Evolutionary conservation across 2,113 vertebrate species (phyloP).

Genomic region (Blennius ocellaris): DNA sequence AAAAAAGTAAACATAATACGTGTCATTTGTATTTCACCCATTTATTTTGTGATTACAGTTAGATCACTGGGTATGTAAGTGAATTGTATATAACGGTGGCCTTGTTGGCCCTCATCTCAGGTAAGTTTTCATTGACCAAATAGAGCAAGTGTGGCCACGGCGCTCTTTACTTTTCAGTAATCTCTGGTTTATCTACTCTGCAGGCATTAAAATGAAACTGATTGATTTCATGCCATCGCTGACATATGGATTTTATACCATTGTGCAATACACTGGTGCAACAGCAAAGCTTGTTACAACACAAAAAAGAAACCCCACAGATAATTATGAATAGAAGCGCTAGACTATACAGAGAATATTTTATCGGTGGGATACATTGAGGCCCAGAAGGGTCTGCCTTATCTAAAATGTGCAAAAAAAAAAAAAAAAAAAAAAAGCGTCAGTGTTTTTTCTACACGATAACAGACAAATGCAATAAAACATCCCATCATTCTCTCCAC

Average conservation of each 20-base stretch:
- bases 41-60: too few relatives aligned
- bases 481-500: conserved; percentile 56
- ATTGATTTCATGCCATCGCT: conserved; percentile 15
- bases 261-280: not conserved
- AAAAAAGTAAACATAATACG: too few relatives aligned
- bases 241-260: not conserved
- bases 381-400: conserved; percentile 25
- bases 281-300: conserved; percentile 11
- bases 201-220: not conserved
- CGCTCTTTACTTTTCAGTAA: too few relatives aligned
- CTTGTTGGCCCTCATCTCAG: too few relatives aligned
- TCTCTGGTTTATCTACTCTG: too few relatives aligned
- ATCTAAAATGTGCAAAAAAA: conserved; percentile 46
- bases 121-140: too few relatives aligned
- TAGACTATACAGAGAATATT: conserved; percentile 45
- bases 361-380: not conserved
- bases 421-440: too few relatives aligned
- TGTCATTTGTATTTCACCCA: too few relatives aligned
- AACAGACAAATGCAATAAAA: conserved; percentile 54
- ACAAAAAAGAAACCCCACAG: conserved; percentile 29
- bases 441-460: conserved; percentile 30
- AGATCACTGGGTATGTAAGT: too few relatives aligned
- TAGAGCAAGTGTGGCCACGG: too few relatives aligned
- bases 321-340: conserved; percentile 29
- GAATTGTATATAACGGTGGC: too few relatives aligned